Evolutionary conservation across 2,888 invertebrate species (phyloP).

Genomic region (Taenaris catops): DNA sequence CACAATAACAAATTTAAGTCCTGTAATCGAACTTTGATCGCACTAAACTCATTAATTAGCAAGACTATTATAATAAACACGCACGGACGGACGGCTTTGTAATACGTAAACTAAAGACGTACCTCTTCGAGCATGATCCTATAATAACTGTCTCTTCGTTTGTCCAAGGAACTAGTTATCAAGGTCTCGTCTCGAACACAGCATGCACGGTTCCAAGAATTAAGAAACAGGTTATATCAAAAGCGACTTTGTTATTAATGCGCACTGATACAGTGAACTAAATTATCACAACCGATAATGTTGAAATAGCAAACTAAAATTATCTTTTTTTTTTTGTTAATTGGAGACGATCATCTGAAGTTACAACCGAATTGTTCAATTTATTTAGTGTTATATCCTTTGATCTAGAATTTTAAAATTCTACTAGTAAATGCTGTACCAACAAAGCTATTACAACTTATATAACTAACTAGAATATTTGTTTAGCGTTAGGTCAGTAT

Average conservation of each 20-base stretch:
- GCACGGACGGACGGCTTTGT: slow-evolving; percentile 57
- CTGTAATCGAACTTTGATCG: slow-evolving; percentile 45
- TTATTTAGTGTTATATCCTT: too few relatives aligned
- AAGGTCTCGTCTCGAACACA: slow-evolving; percentile 74
- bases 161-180: slow-evolving; percentile 78
- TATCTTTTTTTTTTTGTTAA: slow-evolving; percentile 13
- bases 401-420: too few relatives aligned
- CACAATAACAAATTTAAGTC: slow-evolving; percentile 49
- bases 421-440: too few relatives aligned
- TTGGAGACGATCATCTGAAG: slow-evolving; percentile 28
- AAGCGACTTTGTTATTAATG: slow-evolving; percentile 37
- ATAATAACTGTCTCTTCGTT: slow-evolving; percentile 72
- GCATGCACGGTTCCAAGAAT: slow-evolving; percentile 69
- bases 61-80: slow-evolving; percentile 41
- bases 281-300: slow-evolving; percentile 25
- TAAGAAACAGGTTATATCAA: slow-evolving; percentile 57
- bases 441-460: too few relatives aligned
- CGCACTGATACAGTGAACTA: slow-evolving; percentile 18
- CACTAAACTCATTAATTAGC: slow-evolving; percentile 53
- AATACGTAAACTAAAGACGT: slow-evolving; percentile 72
- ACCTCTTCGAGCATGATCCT: slow-evolving; percentile 76
- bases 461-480: too few relatives aligned
- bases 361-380: too few relatives aligned
- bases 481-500: too few relatives aligned
- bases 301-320: slow-evolving; percentile 8